Percentiles rank a stretch among this genome's conserved stretches.
phyloP scores from a whole-genome alignment of 2,888 invertebrate genomes.

The Tenodera sinensis region DNA sequence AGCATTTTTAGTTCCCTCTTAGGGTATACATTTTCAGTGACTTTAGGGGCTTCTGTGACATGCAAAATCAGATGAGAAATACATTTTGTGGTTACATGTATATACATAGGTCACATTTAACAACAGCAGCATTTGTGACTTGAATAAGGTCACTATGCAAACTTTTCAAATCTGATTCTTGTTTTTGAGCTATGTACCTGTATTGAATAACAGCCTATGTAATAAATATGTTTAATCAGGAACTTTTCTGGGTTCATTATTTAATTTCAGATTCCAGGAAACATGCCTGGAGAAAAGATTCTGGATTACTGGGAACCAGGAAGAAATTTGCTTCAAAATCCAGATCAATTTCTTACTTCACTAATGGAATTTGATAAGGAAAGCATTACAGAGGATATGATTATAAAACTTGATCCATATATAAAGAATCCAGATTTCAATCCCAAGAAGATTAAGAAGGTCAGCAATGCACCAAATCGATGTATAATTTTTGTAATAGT shows the following conservation, averaged over 20 bases:
- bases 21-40: no score
- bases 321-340: constrained; percentile 74
- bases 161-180: no score
- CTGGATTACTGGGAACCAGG: constrained; percentile 91
- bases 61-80: no score
- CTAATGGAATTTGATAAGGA: constrained; percentile 87
- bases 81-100: no score
- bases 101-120: no score
- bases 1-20: no score
- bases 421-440: constrained; percentile 74
- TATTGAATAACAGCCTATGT: no score
- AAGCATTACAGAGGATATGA: constrained; percentile 74
- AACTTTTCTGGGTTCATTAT: background rate
- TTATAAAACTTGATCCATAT: constrained; percentile 75
- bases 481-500: background rate
- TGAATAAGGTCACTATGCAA: no score
- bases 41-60: no score
- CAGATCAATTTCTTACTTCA: constrained; percentile 74
- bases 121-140: no score
- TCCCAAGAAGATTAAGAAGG: constrained; percentile 71
- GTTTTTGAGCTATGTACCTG: no score
- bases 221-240: no score
- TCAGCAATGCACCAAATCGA: constrained; percentile 34
- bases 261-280: constrained; percentile 53
- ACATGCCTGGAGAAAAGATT: constrained; percentile 71